Conservation (phyloP, 2,113 vertebrate species). For the Craseonycteris thonglongyai region DNA sequence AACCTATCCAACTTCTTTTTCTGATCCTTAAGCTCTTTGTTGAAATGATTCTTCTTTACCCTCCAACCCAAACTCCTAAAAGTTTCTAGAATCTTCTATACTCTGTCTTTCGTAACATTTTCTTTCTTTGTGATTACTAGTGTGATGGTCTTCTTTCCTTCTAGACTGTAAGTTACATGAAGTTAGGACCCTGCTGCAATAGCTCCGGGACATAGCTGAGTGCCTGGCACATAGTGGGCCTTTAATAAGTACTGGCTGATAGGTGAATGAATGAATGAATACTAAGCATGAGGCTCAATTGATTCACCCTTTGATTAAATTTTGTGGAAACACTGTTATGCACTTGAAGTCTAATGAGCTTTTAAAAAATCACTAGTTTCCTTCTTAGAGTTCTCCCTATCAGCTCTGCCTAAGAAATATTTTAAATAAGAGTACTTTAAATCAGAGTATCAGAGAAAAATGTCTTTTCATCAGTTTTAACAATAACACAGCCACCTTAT, state of each 20-base stretch:
- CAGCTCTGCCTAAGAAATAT: slow-evolving; percentile 21
- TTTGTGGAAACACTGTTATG: slow-evolving; percentile 25
- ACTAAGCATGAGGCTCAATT: background rate
- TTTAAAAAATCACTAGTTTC: slow-evolving; percentile 26
- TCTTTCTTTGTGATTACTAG: background rate
- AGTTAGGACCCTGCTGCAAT: background rate
- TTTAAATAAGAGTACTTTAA: slow-evolving; percentile 45
- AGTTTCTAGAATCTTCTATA: background rate
- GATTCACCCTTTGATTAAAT: slow-evolving; percentile 6
- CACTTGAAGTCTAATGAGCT: slow-evolving; percentile 39
- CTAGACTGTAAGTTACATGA: background rate
- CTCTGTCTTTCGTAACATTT: background rate
- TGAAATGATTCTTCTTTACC: background rate
- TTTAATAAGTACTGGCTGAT: background rate
- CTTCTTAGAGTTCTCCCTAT: slow-evolving; percentile 27
- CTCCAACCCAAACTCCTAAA: background rate
- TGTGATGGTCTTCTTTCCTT: background rate
- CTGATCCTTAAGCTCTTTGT: background rate
- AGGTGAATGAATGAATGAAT: background rate
- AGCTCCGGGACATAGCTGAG: background rate
- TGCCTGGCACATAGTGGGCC: background rate
- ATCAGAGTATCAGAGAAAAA: slow-evolving; percentile 36
- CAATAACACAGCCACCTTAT: slow-evolving; percentile 50
- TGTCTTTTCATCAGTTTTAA: slow-evolving; percentile 58
- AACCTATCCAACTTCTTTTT: background rate